Base-by-base conservation (phyloP, 2,113 vertebrate genomes). In the Hucho hucho region DNA sequence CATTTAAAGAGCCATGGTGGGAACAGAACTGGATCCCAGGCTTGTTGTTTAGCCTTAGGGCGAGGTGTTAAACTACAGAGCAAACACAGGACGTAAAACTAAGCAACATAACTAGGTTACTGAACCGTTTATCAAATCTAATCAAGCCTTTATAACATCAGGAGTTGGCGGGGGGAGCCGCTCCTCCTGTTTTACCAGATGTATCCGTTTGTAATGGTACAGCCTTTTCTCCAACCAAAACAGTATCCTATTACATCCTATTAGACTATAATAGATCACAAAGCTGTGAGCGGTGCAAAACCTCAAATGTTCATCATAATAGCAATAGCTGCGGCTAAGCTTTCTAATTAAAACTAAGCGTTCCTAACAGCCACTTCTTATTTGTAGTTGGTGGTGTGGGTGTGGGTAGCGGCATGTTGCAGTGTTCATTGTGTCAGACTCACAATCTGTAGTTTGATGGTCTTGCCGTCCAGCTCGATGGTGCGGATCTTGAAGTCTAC, bases 401-500 rank as follows among this genome's bases (percentile, higher is more conserved):
- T 37, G 37, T 37, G 37, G 37, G 37, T 43, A 9, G 37, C 2
- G 37, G 2, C 58, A 61, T 20, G 18, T 6, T 22, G 58, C 58
- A 7, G 49, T 66, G n/a, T n/a, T 64, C 13, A 26, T 16, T 43
- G n/a, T n/a, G 67, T 7, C 2, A 3, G 0, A 37, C 95, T 95
- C 79, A 96, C 95, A 69, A 96, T 96, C 86, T 96, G 95, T 75
- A 96, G 91, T 77, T 96, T 96, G 88, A 96, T 96, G 85, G 95
- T 96, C 84, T 96, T 96, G 74, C 95, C 95, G 43, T 96, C 95
- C 82, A 96, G 89, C 79, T 96, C 95, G 0, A 96, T 96, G 81
- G 95, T 96, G 67, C 95, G 93, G 81, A 96, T 96, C 91, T 96
- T 96, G 84, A 96, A 96, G 88, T 96, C 95, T 77, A 96, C 95